Base-by-base conservation (phyloP, 2,888 invertebrate species). In the Agrotis segetum region DNA sequence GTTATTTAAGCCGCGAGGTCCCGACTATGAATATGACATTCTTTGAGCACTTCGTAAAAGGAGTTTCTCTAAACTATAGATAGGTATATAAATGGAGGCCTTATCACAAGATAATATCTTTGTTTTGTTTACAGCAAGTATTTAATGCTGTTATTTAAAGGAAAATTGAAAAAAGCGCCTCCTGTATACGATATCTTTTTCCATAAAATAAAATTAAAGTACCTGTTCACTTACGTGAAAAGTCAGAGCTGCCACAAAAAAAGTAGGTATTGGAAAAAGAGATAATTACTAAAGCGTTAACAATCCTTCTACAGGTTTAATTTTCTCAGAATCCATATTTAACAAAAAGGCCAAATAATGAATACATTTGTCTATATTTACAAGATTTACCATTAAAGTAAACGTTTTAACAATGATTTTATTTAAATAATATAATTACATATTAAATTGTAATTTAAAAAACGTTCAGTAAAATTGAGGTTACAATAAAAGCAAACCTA, bases 1-100 rank as follows among this genome's bases (percentile, higher is more conserved):
- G 34, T 50, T 56, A 53, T 62, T 62, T 63, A 50, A 75, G 55
- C 19, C 34, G 13, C 13, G 47, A 58, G 52, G 40, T 47, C 16
- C 11, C 50, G 29, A 53, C 65, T 62, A 59, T 58, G 71, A 65
- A 44, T 77, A 71, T 29, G 50, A 19, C 47, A 61, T 29, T 49
- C 47, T 9, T 44, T 58, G 21, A 49, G 40, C n/a, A 52, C 16
- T 4, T 49, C 29, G 29, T 49, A 58, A 64, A 64, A 78, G 61
- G 56, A 62, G 65, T 68, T 74, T 47, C 21, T 21, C 50, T 21
- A 34, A 21, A 52, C 53, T 63, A 52, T 73, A 66, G 9, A 50
- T 71, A 61, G 0, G 49, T 19, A 21, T 29, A 34, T 34, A 1
- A 7, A 7, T 34, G 34, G 34, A 34, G 7, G 34, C 5, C 7